These are phyloP conservation scores for Ctenodactylus gundi DNA, from an alignment of 2,113 vertebrate genomes.

Conservation along the genomic window DNA sequence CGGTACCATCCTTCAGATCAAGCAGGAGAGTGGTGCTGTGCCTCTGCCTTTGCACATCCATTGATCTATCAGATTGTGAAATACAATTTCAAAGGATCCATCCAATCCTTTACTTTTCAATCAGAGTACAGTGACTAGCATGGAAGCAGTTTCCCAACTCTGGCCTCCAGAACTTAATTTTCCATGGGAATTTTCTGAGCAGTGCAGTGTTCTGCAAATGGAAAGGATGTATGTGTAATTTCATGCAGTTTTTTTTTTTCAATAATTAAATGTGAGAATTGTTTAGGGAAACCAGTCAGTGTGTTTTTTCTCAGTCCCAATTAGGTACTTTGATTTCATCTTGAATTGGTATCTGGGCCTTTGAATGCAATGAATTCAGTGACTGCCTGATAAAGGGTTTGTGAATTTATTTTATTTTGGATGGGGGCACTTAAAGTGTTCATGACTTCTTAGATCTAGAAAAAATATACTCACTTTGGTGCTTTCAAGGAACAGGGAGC, in stretches of 20 bases:
- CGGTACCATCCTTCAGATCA: neutral
- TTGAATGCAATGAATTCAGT: neutral
- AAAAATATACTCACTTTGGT: neutral
- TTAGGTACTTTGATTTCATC: neutral
- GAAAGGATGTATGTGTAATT: neutral
- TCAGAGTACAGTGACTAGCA: neutral
- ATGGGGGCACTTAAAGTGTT: neutral
- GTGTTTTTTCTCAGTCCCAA: neutral
- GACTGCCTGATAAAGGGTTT: neutral
- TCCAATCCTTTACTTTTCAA: neutral
- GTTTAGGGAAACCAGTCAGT: neutral
- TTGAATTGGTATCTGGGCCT: neutral
- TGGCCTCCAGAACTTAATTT: neutral
- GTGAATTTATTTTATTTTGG: neutral
- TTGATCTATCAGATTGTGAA: neutral
- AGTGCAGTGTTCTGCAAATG: neutral
- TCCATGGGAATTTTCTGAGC: neutral
- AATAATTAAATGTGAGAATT: constrained; percentile 6
- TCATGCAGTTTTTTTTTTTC: neutral
- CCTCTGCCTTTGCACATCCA: neutral
- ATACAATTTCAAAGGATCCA: neutral
- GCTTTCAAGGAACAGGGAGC: neutral
- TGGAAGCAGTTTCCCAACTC: neutral
- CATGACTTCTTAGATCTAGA: neutral
- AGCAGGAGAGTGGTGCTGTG: neutral